Evolutionary conservation across 2,888 invertebrate species (phyloP), one percentile per base, ranked within the genome.

Genomic region (Orthosia gothica): DNA sequence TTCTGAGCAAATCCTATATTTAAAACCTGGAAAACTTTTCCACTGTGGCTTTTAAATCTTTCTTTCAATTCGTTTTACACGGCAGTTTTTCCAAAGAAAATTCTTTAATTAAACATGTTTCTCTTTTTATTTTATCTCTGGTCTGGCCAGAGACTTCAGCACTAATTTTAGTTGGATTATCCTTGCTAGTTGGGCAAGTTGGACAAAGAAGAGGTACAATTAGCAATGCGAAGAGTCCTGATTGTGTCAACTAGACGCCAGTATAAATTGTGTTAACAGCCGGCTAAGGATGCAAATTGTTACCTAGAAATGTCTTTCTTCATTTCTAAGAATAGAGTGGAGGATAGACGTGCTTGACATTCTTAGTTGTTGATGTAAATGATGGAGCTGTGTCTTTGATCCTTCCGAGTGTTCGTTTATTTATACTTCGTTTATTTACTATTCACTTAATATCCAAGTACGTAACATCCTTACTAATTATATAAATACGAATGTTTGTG

Each of bases 221-320:
- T 95, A 95, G 94, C 89, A 90, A 90, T 88, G 89, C 92, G 91
- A 91, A 88, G 89, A 90, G 89, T 90, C 89, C 89, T 87, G 93
- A 94, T 94, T 94, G 93, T 92, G 87, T 91, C 88, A 89, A 90
- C 90, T 90, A 90, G 89, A 85, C 88, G 85, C 85, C 72, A 84
- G 90, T 90, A 89, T 90, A 93, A 94, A 95, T 94, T 94, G 89
- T 92, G 91, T 95, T 95, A 94, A 89, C 90, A 86, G 86, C 88
- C 88, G 81, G 79, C 88, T 88, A 81, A 89, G 84, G 80, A 76
- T 85, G 75, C 80, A 75, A 74, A 82, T 81, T 79, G 64, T 78
- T 66, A 58, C 26, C 88, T 90, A 73, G 89, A 90, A 84, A 76
- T 68, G 87, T 45, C 85, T 76, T 67, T 69, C 64, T 78, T 47